Conservation (phyloP, 1,140 invertebrate genomes). For the Drosophila oshimai region DNA sequence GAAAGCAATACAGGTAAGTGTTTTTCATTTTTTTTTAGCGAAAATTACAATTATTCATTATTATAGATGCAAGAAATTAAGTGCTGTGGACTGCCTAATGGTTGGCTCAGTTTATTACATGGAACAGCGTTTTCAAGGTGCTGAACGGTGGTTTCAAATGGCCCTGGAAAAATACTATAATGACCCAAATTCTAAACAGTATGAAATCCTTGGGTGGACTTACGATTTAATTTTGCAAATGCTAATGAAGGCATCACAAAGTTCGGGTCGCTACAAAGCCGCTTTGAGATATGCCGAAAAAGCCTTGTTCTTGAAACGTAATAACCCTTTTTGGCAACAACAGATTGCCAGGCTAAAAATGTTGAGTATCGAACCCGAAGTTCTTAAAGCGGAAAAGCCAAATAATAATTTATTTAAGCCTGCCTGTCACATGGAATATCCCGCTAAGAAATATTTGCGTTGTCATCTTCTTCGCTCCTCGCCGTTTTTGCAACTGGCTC, state of each 20-base stretch:
- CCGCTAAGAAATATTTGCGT: neutral
- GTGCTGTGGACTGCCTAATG: neutral
- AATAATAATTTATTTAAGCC: neutral
- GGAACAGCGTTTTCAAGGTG: neutral
- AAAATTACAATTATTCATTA: neutral
- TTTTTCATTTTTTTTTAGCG: too few relatives aligned
- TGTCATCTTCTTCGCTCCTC: neutral
- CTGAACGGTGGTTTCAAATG: conserved; percentile 18
- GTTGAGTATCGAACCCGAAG: neutral
- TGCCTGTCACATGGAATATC: conserved; percentile 5
- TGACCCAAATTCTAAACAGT: neutral
- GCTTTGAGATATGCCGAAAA: conserved; percentile 5
- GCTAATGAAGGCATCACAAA: conserved; percentile 4
- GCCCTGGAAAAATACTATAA: neutral
- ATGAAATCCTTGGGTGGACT: neutral
- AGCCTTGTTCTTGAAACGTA: neutral
- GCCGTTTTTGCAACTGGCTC: conserved; percentile 2
- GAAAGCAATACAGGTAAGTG: conserved; percentile 1
- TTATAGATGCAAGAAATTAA: neutral
- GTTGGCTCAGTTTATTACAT: neutral
- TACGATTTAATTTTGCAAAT: neutral
- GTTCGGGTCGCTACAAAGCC: conserved; percentile 1
- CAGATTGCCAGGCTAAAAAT: neutral
- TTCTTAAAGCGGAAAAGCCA: neutral
- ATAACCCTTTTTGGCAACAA: neutral